Percentiles rank a stretch among this genome's conserved stretches.
phyloP scores from a whole-genome alignment of 2,888 invertebrate species.

The Aquatica leii region DNA sequence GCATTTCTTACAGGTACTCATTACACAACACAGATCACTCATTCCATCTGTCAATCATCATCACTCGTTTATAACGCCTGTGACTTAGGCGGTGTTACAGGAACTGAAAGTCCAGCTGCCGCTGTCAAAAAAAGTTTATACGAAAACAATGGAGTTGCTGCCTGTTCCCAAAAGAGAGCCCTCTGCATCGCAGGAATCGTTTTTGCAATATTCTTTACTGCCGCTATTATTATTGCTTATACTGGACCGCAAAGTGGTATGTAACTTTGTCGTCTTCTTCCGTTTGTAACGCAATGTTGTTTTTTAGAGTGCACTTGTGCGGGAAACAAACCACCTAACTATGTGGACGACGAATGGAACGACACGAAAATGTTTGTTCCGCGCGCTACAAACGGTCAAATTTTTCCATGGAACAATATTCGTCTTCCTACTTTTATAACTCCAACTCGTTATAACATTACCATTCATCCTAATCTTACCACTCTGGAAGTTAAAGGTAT shows the following conservation, averaged over 20 bases:
- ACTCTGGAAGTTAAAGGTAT: constrained; percentile 87
- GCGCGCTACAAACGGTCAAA: constrained; percentile 76
- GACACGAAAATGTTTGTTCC: constrained; percentile 70
- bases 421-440: constrained; percentile 80
- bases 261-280: background rate
- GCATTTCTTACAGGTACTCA: constrained; percentile 86
- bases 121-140: constrained; percentile 73
- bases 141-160: constrained; percentile 80
- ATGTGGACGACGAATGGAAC: constrained; percentile 70
- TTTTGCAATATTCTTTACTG: constrained; percentile 80
- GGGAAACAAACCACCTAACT: constrained; percentile 70
- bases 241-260: constrained; percentile 88
- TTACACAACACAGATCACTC: constrained; percentile 53
- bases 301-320: constrained; percentile 74
- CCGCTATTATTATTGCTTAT: constrained; percentile 88
- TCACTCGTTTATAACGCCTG: constrained; percentile 57
- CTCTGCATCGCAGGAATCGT: constrained; percentile 82
- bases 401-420: constrained; percentile 80
- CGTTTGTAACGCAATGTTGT: background rate
- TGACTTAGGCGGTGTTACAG: constrained; percentile 64
- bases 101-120: constrained; percentile 68
- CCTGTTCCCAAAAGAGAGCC: constrained; percentile 87
- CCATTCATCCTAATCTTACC: constrained; percentile 92
- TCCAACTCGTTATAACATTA: constrained; percentile 86
- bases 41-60: constrained; percentile 44